Base-by-base conservation (phyloP, 2,113 vertebrate genomes). In the Mormoops blainvillei region DNA sequence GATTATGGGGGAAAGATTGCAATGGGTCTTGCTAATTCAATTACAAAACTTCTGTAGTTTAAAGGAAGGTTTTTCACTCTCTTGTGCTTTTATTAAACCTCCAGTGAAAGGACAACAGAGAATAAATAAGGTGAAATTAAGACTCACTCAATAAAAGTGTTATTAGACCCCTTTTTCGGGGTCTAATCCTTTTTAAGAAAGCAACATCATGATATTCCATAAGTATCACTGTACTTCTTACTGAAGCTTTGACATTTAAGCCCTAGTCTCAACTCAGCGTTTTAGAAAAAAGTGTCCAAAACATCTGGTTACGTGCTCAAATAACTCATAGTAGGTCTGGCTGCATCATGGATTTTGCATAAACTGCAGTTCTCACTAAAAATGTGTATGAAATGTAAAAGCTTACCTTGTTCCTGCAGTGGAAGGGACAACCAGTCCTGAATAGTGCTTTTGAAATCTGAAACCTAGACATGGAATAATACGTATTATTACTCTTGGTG, bases 331-430 rank as follows among this genome's bases (percentile, higher is more conserved):
- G 4, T 19, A 91, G 22, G 5, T 33, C 26, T 48, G 48, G 33
- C 12, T 84, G 18, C 18, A 16, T 15, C 11, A 4, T 28, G n/a
- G 41, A 12, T 87, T 74, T 67, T 74, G 2, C 26, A 26, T 67
- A 48, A 77, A 45, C 56, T 38, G n/a, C 15, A 67, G 7, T 74
- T 65, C 14, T 82, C 41, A 70, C 68, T 89, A 50, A 83, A 82
- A 22, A n/a, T 67, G 9, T 31, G 20, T n/a, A 22, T 33, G 31
- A 4, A 63, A 36, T 24, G 65, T 31, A 68, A 15, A 76, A 13
- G 36, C 48, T 95, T 88, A 95, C 70, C 61, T 84, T 77, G 33
- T 3, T 83, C 11, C 61, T 83, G 28, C 31, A n/a, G 22, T 67
- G 63, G 7, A 58, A 77, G 50, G 16, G 26, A 38, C 26, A 50